Percentiles rank a stretch among this genome's conserved stretches.
Evolutionary conservation across 1,140 invertebrate genomes (phyloP).

Genomic region (Ridgeia piscesae): DNA sequence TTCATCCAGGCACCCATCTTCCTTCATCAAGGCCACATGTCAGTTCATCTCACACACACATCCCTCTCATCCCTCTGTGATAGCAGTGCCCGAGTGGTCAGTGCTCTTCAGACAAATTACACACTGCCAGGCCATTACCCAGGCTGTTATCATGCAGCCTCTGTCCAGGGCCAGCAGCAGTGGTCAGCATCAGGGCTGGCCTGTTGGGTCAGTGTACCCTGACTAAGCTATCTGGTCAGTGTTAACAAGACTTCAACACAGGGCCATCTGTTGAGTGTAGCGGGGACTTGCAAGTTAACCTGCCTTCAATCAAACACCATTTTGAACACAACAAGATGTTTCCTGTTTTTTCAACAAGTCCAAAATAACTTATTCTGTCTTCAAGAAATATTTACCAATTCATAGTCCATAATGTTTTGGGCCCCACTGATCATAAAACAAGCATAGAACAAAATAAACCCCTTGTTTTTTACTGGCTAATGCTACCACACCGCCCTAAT

Average conservation of each 20-base stretch:
- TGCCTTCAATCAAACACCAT: too few relatives aligned
- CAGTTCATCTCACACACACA: not conserved
- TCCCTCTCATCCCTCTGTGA: not conserved
- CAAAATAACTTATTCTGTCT: too few relatives aligned
- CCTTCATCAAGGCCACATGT: not conserved
- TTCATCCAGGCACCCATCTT: not conserved
- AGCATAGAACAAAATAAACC: not conserved
- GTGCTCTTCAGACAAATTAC: not conserved
- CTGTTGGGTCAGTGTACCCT: not conserved
- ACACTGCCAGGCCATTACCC: not conserved
- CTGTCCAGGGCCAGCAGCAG: not conserved
- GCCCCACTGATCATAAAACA: not conserved
- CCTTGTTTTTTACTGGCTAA: not conserved
- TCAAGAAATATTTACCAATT: too few relatives aligned
- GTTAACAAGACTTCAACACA: not conserved
- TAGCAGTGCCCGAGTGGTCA: not conserved
- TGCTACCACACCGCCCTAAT: not conserved
- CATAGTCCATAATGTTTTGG: too few relatives aligned
- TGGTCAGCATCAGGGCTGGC: not conserved
- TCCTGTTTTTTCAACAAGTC: too few relatives aligned
- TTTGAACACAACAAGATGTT: too few relatives aligned
- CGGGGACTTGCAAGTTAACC: too few relatives aligned
- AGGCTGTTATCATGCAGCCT: not conserved
- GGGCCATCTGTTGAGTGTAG: not conserved
- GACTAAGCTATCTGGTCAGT: not conserved